These are phyloP conservation scores for Manduca sexta DNA, from an alignment of 1,140 invertebrate species.

Conservation along the genomic window DNA sequence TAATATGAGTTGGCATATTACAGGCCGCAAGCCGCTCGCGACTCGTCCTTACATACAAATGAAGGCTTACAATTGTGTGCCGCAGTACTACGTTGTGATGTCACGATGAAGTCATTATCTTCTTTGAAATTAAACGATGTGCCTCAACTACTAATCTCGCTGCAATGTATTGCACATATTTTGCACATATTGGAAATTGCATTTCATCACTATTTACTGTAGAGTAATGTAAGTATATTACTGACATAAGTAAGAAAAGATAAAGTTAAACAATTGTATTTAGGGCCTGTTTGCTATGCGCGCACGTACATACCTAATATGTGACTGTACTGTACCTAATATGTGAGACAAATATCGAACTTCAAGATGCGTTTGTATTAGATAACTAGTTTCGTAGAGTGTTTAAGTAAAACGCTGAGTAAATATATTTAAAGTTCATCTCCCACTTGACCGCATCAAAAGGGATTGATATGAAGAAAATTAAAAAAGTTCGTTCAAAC, in stretches of 20 bases:
- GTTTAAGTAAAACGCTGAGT: slow-evolving; percentile 4
- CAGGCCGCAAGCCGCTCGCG: slow-evolving; percentile 14
- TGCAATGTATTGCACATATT: too few relatives aligned
- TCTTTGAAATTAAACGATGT: not conserved
- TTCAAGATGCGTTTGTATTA: too few relatives aligned
- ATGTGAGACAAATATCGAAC: too few relatives aligned
- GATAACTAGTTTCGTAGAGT: too few relatives aligned
- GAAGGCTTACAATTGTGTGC: slow-evolving; percentile 1
- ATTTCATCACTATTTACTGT: too few relatives aligned
- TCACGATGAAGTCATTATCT: slow-evolving; percentile 12
- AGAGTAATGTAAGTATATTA: too few relatives aligned
- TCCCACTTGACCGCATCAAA: slow-evolving; percentile 41
- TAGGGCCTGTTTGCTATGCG: not conserved
- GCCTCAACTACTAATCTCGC: too few relatives aligned
- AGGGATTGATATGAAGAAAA: slow-evolving; percentile 43
- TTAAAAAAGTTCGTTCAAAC: slow-evolving; percentile 57
- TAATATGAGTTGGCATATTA: slow-evolving; percentile 6
- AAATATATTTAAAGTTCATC: slow-evolving; percentile 30
- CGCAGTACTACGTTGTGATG: slow-evolving; percentile 8
- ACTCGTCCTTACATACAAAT: slow-evolving; percentile 15
- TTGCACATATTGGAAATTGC: too few relatives aligned
- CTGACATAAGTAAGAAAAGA: too few relatives aligned
- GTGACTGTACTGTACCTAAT: too few relatives aligned
- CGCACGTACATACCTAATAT: too few relatives aligned
- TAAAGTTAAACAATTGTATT: not conserved